Conservation (phyloP, 2,888 invertebrate genomes). For the Rhogogaster chlorosoma region DNA sequence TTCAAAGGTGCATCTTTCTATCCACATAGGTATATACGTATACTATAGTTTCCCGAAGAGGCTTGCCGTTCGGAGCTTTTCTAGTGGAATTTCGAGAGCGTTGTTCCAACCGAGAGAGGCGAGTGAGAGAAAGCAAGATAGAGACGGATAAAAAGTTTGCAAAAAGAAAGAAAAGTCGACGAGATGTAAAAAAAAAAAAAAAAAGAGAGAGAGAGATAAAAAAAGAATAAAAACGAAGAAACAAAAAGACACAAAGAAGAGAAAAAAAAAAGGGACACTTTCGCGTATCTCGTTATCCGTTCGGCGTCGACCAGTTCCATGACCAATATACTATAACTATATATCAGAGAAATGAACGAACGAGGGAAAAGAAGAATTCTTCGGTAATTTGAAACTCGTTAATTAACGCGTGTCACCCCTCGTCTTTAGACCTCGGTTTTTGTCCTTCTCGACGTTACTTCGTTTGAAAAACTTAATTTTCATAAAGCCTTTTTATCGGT, state of each 20-base stretch:
- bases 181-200: background rate
- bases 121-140: background rate
- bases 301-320: background rate
- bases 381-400: background rate
- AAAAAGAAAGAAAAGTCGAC: background rate
- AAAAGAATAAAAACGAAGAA: background rate
- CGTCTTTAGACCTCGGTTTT: background rate
- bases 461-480: background rate
- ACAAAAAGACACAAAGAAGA: background rate
- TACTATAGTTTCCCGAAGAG: constrained; percentile 1
- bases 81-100: background rate
- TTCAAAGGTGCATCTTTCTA: constrained; percentile 2
- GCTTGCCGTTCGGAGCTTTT: background rate
- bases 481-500: background rate
- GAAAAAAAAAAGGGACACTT: background rate
- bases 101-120: background rate
- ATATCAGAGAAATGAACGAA: background rate
- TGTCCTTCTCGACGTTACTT: background rate
- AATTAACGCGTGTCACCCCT: constrained; percentile 24
- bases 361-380: background rate
- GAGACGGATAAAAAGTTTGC: background rate
- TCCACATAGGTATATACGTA: background rate
- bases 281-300: constrained; percentile 10
- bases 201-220: too few relatives aligned
- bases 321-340: background rate